phyloP scores from a whole-genome alignment of 2,113 vertebrate species.

The Centrocercus urophasianus region DNA sequence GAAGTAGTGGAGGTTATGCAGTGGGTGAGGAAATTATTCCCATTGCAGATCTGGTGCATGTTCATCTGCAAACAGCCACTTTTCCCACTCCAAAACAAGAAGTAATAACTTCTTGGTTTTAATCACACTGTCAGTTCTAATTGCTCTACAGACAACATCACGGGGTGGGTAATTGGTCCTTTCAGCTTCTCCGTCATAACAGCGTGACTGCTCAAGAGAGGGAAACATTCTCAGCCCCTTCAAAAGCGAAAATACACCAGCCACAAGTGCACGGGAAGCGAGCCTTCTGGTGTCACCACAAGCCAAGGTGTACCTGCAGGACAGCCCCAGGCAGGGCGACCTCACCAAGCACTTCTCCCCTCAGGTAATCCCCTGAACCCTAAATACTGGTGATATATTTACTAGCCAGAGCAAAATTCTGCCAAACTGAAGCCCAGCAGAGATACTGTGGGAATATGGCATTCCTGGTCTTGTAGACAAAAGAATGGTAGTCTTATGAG shows the following conservation, averaged over 20 bases:
- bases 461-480: neutral
- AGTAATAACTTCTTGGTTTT: slow-evolving; percentile 44
- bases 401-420: neutral
- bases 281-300: neutral
- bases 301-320: neutral
- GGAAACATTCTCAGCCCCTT: neutral
- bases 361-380: neutral
- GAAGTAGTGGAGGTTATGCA: neutral
- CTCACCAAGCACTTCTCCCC: neutral
- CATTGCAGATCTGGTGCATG: neutral
- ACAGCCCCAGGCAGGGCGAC: neutral
- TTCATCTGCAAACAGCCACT: slow-evolving; percentile 3
- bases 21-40: neutral
- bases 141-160: slow-evolving; percentile 41
- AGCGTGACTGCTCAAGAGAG: neutral
- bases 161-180: neutral
- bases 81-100: slow-evolving; percentile 3
- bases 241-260: neutral
- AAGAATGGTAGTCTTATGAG: neutral
- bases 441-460: fast-evolving
- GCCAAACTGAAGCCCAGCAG: neutral
- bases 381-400: neutral
- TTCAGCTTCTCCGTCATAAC: slow-evolving; percentile 15
- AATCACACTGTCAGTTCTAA: slow-evolving; percentile 42
- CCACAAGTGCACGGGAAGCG: neutral